These are phyloP conservation scores for Mandrillus leucophaeus DNA, from an alignment of 2,113 vertebrate genomes.

Conservation along the genomic window DNA sequence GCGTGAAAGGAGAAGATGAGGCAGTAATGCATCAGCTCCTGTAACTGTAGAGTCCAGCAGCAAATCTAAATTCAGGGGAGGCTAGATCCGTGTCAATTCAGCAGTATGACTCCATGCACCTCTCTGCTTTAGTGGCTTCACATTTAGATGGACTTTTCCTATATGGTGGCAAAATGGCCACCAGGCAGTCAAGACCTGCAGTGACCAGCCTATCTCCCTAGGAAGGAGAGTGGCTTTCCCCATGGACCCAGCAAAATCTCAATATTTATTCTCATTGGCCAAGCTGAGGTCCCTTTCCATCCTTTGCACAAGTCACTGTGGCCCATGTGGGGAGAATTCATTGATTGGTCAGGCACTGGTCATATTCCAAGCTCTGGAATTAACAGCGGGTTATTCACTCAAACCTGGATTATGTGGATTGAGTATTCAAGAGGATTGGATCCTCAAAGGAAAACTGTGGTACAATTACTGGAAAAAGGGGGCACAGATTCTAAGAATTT, in stretches of 20 bases:
- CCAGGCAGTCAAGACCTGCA: not conserved
- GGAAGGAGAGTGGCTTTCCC: not conserved
- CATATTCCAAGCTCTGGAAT: not conserved
- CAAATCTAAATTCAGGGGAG: not conserved
- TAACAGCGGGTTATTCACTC: not conserved
- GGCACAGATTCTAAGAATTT: not conserved
- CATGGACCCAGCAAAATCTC: not conserved
- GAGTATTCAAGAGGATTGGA: not conserved
- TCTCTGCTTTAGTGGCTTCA: not conserved
- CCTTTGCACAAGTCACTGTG: not conserved
- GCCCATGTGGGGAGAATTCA: not conserved
- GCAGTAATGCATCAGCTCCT: not conserved
- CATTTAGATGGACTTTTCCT: not conserved
- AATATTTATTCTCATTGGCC: not conserved
- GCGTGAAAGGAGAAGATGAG: not conserved
- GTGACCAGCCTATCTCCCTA: not conserved
- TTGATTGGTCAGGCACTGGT: not conserved
- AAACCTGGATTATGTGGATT: not conserved
- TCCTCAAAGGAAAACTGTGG: not conserved
- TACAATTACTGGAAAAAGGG: not conserved
- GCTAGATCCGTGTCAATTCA: accelerated
- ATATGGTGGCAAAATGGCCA: not conserved
- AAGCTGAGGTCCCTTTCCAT: not conserved
- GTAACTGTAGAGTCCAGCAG: not conserved
- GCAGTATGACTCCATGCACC: not conserved